Conservation (phyloP, 2,113 vertebrate genomes). For the Tringa solitaria region DNA sequence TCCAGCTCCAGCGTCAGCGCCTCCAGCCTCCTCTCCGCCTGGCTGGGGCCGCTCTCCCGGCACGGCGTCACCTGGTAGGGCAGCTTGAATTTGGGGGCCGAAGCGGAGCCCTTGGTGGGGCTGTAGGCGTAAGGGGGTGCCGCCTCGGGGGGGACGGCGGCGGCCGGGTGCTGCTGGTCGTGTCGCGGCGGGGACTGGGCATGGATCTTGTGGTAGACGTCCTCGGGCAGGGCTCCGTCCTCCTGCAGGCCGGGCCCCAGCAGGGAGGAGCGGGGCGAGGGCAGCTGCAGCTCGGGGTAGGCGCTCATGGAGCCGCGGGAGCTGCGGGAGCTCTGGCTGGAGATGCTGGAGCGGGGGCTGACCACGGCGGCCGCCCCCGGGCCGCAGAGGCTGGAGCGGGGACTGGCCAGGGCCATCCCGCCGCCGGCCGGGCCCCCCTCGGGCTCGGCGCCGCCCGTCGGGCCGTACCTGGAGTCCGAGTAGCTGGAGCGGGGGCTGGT, state of each 20-base stretch:
- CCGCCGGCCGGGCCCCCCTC: constrained; percentile 7
- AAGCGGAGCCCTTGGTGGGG: constrained; percentile 69
- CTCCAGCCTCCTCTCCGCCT: constrained; percentile 90
- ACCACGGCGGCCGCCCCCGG: constrained; percentile 71
- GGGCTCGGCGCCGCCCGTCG: constrained; percentile 66
- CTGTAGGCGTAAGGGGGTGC: constrained; percentile 69
- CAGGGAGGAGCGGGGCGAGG: constrained; percentile 83
- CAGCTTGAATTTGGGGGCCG: constrained; percentile 82
- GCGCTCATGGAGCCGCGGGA: constrained; percentile 88
- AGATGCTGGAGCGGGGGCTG: constrained; percentile 90
- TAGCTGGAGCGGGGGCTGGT: constrained; percentile 84
- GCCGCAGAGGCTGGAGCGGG: constrained; percentile 87
- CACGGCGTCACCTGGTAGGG: constrained; percentile 87
- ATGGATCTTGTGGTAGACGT: constrained; percentile 70
- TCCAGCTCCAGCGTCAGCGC: constrained; percentile 95
- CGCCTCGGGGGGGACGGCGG: constrained; percentile 9
- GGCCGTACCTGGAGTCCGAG: constrained; percentile 77
- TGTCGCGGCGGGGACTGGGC: constrained; percentile 76
- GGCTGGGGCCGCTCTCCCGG: constrained; percentile 88
- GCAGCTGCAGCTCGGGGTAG: constrained; percentile 83
- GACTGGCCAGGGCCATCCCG: constrained; percentile 73
- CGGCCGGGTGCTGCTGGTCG: constrained; percentile 59
- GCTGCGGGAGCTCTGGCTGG: constrained; percentile 89
- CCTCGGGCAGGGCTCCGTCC: constrained; percentile 76
- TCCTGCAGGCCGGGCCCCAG: constrained; percentile 77